Conservation (phyloP, 1,140 invertebrate species). For the Dinoponera quadriceps region DNA sequence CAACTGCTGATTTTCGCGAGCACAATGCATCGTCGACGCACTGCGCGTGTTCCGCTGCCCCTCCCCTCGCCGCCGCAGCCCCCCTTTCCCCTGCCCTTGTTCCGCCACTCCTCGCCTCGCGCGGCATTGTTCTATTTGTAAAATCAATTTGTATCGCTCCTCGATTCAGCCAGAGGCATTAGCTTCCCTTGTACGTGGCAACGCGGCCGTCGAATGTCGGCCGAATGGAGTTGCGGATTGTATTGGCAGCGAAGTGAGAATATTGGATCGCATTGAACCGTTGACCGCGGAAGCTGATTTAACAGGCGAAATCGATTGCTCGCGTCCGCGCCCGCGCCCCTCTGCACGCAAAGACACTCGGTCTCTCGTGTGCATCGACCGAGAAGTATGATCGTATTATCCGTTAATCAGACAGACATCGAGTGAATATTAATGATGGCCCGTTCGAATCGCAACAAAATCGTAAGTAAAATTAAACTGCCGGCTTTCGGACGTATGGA, state of each 20-base stretch:
- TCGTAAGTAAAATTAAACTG: conserved; percentile 13
- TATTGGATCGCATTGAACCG: conserved; percentile 79
- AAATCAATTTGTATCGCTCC: conserved; percentile 77
- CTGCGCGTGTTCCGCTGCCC: conserved; percentile 51
- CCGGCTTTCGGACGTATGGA: not conserved
- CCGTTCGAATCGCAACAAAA: conserved; percentile 16
- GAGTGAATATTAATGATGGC: conserved; percentile 31
- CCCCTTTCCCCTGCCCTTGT: not conserved
- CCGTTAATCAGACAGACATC: conserved; percentile 34
- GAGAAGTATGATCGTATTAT: conserved; percentile 49
- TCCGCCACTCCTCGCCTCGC: conserved; percentile 33
- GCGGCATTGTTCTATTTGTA: conserved; percentile 73
- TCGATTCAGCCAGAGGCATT: conserved; percentile 70
- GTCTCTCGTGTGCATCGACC: conserved; percentile 12
- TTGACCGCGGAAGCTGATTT: conserved; percentile 79
- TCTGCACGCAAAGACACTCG: conserved; percentile 43
- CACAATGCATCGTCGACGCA: conserved; percentile 61
- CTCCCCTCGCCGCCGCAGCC: conserved; percentile 5
- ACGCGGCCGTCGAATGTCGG: conserved; percentile 66
- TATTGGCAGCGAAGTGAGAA: conserved; percentile 80
- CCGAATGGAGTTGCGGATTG: conserved; percentile 74
- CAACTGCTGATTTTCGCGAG: conserved; percentile 61
- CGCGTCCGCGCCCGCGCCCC: conserved; percentile 39
- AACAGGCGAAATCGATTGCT: conserved; percentile 72
- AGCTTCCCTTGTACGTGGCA: conserved; percentile 59